Conservation (phyloP, 2,888 invertebrate genomes). For the Dryomyza anilis region DNA sequence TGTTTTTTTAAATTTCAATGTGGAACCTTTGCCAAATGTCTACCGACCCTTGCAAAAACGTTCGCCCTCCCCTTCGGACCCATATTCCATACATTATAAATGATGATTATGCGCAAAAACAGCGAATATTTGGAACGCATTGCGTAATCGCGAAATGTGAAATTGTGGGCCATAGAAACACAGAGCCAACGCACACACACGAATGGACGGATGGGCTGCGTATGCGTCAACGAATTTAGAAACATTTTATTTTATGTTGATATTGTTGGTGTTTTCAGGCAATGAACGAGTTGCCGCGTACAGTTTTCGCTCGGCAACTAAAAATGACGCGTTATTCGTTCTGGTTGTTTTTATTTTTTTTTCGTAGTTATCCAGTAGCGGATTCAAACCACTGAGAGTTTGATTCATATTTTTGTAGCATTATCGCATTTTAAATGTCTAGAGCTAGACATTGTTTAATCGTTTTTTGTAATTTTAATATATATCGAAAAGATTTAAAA, state of each 20-base stretch:
- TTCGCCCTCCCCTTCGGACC: too few relatives aligned
- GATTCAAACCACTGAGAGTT: too few relatives aligned
- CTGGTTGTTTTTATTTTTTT: not conserved
- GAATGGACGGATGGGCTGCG: conserved; percentile 14
- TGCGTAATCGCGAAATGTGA: conserved; percentile 35
- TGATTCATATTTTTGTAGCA: too few relatives aligned
- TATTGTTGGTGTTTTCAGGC: not conserved
- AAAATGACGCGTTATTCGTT: conserved; percentile 9
- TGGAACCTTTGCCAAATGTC: too few relatives aligned
- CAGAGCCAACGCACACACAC: conserved; percentile 37
- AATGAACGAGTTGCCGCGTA: not conserved
- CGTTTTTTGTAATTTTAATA: too few relatives aligned
- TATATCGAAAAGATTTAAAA: too few relatives aligned
- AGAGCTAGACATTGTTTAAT: too few relatives aligned
- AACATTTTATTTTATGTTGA: not conserved
- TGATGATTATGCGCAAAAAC: too few relatives aligned
- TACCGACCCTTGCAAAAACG: too few relatives aligned
- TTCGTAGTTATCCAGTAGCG: not conserved
- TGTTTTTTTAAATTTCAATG: too few relatives aligned
- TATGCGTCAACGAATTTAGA: conserved; percentile 39
- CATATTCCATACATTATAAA: too few relatives aligned
- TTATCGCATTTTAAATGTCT: too few relatives aligned
- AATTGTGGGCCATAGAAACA: conserved; percentile 1
- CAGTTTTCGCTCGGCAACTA: conserved; percentile 23
- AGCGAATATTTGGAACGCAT: conserved; percentile 29